Base-by-base conservation (phyloP, 23 tunicate genomes). In the Corella eumyota region DNA sequence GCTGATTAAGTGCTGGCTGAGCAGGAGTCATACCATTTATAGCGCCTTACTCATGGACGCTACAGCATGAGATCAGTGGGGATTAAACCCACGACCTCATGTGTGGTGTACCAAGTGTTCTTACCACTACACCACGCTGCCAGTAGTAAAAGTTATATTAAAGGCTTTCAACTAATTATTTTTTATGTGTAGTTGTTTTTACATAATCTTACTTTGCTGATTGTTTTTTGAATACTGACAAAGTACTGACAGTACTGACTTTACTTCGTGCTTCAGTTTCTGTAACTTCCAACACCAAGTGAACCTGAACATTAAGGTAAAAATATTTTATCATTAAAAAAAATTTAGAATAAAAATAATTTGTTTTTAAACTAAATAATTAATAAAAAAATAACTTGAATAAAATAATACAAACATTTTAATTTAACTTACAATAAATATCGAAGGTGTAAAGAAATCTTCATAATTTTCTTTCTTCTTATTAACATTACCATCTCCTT, bases 401-500 rank as follows among this genome's bases (percentile, higher is more conserved):
- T 44, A 44, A 44, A 11, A 44, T 44, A 44, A 44, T 17, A 44
- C 13, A 45, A 45, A 45, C n/a, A n/a, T n/a, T n/a, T n/a, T n/a
- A n/a, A n/a, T n/a, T 35, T 15, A 61, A 66, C 83, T 76, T 32
- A 78, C 86, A 62, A 47, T 30, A 55, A 78, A 78, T 24, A 78
- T 40, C 13, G 86, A 55, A 22, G 55, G 70, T 4, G 86, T 55
- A 13, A 67, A 33, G 9, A 30, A 29, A n/a, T 60, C 65, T 11
- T 28, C 21, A 31, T 76, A 45, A 9, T 69, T 44, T 21, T 62
- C 74, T 76, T 70, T 60, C 36, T 76, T 51, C 24, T 30, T 25
- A 30, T 25, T 3, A 2, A 31, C 64, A 58, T 25, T 25, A 20
- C 29, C 7, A 6, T 58, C 49, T 11, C 49, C 49, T 44, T 44